These are phyloP conservation scores for Cephalopachus bancanus DNA, from an alignment of 2,797 vertebrate genomes.

Conservation along the genomic window DNA sequence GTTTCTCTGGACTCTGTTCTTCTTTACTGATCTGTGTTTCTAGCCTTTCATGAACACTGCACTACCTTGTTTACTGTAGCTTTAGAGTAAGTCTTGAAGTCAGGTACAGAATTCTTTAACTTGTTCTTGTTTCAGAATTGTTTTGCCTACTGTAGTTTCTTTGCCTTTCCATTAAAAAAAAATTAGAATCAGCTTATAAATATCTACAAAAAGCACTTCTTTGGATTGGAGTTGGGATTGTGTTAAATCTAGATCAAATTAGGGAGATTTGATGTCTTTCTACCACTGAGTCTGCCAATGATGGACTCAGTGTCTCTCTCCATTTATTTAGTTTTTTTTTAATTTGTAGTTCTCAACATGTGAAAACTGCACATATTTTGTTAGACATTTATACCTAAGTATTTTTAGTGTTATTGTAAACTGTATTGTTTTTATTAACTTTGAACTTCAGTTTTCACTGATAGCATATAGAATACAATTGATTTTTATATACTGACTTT, in stretches of 20 bases:
- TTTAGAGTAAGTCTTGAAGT: neutral
- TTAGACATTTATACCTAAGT: neutral
- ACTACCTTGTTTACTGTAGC: too few relatives aligned
- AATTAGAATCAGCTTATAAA: neutral
- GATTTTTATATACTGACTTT: neutral
- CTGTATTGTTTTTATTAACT: neutral
- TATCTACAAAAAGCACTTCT: neutral
- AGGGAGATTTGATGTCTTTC: neutral
- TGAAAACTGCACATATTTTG: neutral
- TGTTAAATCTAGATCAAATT: neutral
- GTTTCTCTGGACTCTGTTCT: neutral
- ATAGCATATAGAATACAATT: neutral
- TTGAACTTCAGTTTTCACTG: neutral
- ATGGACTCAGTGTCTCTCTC: neutral
- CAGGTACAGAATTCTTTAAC: neutral
- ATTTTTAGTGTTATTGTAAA: neutral
- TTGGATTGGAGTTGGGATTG: neutral
- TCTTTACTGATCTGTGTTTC: too few relatives aligned
- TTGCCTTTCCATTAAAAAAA: neutral
- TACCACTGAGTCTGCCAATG: neutral
- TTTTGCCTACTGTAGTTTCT: neutral
- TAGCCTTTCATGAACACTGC: fast-evolving
- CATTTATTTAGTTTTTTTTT: neutral
- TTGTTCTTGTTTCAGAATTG: neutral
- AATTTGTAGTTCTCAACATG: neutral